These are phyloP conservation scores for Mesorhabditis sp. DNA, from an alignment of 2,888 invertebrate species.

Conservation along the genomic window DNA sequence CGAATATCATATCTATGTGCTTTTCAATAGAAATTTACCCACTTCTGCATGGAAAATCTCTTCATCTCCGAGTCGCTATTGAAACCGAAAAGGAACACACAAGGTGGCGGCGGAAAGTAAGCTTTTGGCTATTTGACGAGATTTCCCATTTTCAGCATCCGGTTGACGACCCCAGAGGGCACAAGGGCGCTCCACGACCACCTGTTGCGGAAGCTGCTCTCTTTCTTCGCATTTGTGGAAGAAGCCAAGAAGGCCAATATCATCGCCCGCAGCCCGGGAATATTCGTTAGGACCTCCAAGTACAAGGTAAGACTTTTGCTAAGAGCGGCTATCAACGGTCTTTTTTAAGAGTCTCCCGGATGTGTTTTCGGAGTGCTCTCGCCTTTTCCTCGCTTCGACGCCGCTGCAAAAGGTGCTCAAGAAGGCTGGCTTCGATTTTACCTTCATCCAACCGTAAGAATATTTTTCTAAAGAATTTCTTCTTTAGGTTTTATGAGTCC, in stretches of 20 bases:
- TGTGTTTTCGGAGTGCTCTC: not conserved
- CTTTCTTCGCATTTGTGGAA: not conserved
- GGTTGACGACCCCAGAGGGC: not conserved
- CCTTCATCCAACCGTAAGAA: not conserved
- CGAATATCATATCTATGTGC: not conserved
- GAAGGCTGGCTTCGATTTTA: not conserved
- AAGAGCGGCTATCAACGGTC: not conserved
- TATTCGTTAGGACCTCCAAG: not conserved
- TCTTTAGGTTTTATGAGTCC: slow-evolving; percentile 3
- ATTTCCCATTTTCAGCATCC: not conserved
- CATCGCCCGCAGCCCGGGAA: not conserved
- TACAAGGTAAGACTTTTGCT: not conserved
- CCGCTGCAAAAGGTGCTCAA: not conserved
- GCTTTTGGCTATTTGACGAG: not conserved
- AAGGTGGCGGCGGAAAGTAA: not conserved
- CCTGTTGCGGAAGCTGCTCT: not conserved
- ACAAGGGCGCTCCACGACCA: not conserved
- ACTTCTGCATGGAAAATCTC: not conserved
- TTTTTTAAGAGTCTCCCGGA: not conserved
- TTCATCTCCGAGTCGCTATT: not conserved
- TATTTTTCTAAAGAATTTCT: not conserved
- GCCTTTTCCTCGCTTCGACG: not conserved
- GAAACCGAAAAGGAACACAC: not conserved
- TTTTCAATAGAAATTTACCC: not conserved
- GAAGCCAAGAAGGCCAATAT: not conserved